Evolutionary conservation across 2,888 invertebrate species (phyloP).

Genomic region (Melieria crassipennis): DNA sequence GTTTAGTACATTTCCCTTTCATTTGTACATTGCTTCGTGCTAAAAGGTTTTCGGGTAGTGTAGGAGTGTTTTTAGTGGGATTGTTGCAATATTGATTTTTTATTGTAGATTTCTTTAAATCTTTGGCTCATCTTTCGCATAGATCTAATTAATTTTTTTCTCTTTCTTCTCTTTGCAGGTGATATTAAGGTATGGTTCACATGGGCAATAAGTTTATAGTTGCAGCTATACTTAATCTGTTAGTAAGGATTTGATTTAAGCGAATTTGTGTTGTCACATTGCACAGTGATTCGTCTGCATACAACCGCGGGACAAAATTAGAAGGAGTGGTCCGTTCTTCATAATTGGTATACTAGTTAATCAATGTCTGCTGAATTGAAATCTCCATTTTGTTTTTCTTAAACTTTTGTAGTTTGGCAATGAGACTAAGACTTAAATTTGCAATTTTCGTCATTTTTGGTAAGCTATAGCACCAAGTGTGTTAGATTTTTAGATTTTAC

Average conservation of each 20-base stretch:
- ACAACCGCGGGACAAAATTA: too few relatives aligned
- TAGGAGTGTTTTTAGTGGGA: background rate
- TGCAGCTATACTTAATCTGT: background rate
- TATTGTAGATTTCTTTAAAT: background rate
- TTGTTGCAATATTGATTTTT: background rate
- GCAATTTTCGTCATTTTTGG: too few relatives aligned
- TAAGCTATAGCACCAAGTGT: too few relatives aligned
- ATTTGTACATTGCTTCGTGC: background rate
- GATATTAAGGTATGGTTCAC: slow-evolving; percentile 9
- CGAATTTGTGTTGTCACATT: too few relatives aligned
- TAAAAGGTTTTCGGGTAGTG: background rate
- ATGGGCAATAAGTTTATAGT: background rate
- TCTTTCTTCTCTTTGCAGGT: background rate
- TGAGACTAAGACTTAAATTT: too few relatives aligned
- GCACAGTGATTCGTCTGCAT: too few relatives aligned
- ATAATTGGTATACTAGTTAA: too few relatives aligned
- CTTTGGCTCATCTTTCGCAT: background rate
- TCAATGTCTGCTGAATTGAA: too few relatives aligned
- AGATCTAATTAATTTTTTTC: background rate
- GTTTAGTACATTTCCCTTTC: background rate
- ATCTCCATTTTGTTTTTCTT: too few relatives aligned
- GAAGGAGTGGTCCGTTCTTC: too few relatives aligned
- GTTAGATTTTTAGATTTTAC: too few relatives aligned
- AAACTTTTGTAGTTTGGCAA: too few relatives aligned
- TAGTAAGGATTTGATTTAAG: background rate